Percentiles rank a stretch among this genome's conserved stretches.
Evolutionary conservation across 2,888 invertebrate genomes (phyloP).

Genomic region (Thumatha senex): DNA sequence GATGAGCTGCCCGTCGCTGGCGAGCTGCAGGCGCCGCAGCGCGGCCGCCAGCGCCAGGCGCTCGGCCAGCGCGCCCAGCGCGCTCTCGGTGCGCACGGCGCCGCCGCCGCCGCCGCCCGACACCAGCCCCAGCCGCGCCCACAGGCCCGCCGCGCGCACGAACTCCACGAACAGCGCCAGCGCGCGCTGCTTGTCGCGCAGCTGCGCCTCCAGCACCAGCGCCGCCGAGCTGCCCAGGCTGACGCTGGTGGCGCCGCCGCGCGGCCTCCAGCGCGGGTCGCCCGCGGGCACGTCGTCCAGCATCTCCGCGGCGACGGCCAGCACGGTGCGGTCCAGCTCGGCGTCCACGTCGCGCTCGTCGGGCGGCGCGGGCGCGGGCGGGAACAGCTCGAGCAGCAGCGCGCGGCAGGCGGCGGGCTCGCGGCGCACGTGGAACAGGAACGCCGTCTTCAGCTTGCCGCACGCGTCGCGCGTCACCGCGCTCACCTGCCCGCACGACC

Average conservation of each 20-base stretch:
- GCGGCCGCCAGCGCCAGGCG: constrained; percentile 90
- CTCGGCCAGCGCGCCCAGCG: constrained; percentile 90
- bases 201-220: constrained; percentile 92
- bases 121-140: constrained; percentile 82
- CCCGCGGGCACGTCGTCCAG: constrained; percentile 94
- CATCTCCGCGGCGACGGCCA: constrained; percentile 87
- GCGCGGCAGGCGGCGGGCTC: constrained; percentile 47
- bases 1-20: constrained; percentile 55
- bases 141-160: constrained; percentile 86
- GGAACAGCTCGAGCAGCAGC: constrained; percentile 55
- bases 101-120: constrained; percentile 48
- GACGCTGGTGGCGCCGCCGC: constrained; percentile 59
- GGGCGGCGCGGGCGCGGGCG: constrained; percentile 43
- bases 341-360: constrained; percentile 51
- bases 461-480: constrained; percentile 61
- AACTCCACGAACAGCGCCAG: constrained; percentile 90
- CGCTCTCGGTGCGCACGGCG: constrained; percentile 64
- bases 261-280: constrained; percentile 81
- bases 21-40: constrained; percentile 85
- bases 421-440: constrained; percentile 88
- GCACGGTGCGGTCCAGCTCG: constrained; percentile 64
- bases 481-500: constrained; percentile 47
- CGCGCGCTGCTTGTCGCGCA: constrained; percentile 94
- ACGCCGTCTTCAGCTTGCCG: constrained; percentile 88
- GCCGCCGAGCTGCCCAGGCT: constrained; percentile 89